These are phyloP conservation scores for Gastrophysa polygoni DNA, from an alignment of 2,888 invertebrate genomes.

Conservation along the genomic window DNA sequence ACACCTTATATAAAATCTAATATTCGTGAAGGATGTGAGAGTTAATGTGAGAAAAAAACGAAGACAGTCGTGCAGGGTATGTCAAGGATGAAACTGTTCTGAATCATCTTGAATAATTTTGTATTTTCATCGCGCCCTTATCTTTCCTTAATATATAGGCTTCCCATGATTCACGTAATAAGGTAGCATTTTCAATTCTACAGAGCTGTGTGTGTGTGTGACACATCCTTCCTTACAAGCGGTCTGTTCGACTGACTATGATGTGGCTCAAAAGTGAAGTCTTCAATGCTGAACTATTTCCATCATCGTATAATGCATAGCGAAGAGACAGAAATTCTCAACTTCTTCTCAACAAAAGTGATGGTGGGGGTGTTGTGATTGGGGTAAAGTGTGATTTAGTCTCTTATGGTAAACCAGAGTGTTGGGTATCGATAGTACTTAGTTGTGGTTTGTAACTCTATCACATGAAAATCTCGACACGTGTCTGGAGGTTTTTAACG, in stretches of 20 bases:
- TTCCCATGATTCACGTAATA: not conserved
- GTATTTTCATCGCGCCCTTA: not conserved
- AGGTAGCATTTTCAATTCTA: not conserved
- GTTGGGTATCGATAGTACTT: not conserved
- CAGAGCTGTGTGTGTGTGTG: not conserved
- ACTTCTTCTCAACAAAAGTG: not conserved
- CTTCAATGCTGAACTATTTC: not conserved
- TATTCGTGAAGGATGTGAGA: not conserved
- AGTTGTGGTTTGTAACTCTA: not conserved
- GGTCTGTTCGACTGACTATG: not conserved
- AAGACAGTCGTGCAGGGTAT: constrained; percentile 46
- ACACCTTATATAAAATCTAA: too few species aligned
- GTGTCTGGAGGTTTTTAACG: not conserved
- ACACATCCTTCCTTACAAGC: not conserved
- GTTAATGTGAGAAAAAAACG: not conserved
- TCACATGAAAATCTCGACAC: not conserved
- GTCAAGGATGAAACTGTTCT: not conserved
- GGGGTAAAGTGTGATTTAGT: not conserved
- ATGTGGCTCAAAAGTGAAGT: not conserved
- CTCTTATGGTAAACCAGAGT: not conserved
- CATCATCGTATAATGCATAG: not conserved
- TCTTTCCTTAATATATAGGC: not conserved
- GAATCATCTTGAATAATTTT: not conserved
- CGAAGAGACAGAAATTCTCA: not conserved
- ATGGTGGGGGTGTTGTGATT: not conserved